Evolutionary conservation across 2,797 vertebrate genomes (phyloP).

Genomic region (Taenioides sp.): DNA sequence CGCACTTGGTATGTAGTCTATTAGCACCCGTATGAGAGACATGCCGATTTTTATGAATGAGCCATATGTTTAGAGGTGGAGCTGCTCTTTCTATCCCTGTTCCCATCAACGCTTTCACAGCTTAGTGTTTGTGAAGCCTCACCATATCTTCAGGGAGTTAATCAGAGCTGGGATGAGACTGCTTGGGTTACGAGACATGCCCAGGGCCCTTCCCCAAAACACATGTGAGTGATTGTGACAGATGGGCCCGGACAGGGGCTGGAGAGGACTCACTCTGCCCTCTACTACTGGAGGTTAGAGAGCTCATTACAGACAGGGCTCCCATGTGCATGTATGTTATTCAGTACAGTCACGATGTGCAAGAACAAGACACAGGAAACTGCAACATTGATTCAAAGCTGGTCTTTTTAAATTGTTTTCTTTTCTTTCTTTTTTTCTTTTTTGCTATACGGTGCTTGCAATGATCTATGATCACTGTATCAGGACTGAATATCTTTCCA

Average conservation of each 20-base stretch:
- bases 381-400: not conserved
- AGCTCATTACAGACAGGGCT: slow-evolving; percentile 23
- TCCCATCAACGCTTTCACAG: slow-evolving; percentile 34
- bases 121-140: slow-evolving; percentile 28
- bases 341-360: slow-evolving; percentile 18
- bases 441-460: no score
- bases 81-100: slow-evolving; percentile 13
- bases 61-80: slow-evolving; percentile 21
- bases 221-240: slow-evolving; percentile 65
- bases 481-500: no score
- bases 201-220: slow-evolving; percentile 58
- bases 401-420: not conserved
- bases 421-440: no score
- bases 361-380: not conserved
- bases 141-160: slow-evolving; percentile 38
- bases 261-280: slow-evolving; percentile 25
- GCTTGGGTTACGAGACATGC: slow-evolving; percentile 52
- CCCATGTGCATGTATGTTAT: slow-evolving; percentile 43
- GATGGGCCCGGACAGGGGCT: slow-evolving; percentile 38
- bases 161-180: slow-evolving; percentile 40
- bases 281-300: slow-evolving; percentile 22
- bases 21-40: slow-evolving; percentile 15
- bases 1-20: slow-evolving; percentile 25
- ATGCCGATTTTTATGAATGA: slow-evolving; percentile 47
- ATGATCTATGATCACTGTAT: no score